Conservation (phyloP, 2,113 vertebrate genomes). For the Oryzias javanicus region DNA sequence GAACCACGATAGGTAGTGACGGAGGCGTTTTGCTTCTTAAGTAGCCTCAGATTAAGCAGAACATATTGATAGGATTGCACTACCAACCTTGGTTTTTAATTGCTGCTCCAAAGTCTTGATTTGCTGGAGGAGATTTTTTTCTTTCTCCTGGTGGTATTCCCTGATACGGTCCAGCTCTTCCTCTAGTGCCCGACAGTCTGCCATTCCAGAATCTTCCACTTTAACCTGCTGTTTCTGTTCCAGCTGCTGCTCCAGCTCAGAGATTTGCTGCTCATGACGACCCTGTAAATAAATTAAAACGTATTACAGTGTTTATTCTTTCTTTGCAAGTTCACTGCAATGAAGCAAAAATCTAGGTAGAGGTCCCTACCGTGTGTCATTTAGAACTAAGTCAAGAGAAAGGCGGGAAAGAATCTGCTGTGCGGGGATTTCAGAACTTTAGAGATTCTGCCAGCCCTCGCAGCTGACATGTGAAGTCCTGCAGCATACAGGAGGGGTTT, state of each 20-base stretch:
- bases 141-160: constrained; percentile 64
- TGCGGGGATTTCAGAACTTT: no score
- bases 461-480: no score
- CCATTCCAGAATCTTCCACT: constrained; percentile 14
- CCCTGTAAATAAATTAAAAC: constrained; percentile 68
- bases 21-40: no score
- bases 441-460: no score
- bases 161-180: constrained; percentile 75
- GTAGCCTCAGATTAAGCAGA: no score
- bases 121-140: constrained; percentile 61
- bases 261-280: constrained; percentile 87
- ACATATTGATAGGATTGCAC: neutral
- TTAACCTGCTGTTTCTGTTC: constrained; percentile 59
- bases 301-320: neutral
- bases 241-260: constrained; percentile 83
- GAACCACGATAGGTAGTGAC: no score
- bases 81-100: constrained; percentile 69
- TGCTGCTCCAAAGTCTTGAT: constrained; percentile 77
- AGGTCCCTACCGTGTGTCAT: no score
- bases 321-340: neutral
- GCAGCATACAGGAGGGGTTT: no score
- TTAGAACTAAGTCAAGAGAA: no score
- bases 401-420: no score
- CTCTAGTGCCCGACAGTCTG: constrained; percentile 60
- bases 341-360: no score